Evolutionary conservation across 2,113 vertebrate genomes (phyloP).

Genomic region (Scortum barcoo): DNA sequence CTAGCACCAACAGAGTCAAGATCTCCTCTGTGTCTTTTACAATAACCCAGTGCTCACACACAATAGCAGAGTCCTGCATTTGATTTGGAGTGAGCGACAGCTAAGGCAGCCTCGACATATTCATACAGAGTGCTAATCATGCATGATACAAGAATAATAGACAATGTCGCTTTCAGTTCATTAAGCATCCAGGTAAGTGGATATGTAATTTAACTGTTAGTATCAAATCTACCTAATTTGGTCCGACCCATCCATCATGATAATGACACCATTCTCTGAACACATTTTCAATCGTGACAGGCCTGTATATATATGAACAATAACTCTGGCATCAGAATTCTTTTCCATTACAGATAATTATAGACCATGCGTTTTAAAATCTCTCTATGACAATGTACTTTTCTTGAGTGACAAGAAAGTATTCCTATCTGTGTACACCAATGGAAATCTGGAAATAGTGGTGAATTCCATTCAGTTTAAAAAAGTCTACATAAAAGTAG

Average conservation of each 20-base stretch:
- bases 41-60: constrained; percentile 53
- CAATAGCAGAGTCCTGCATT: constrained; percentile 48
- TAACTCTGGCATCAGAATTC: constrained; percentile 51
- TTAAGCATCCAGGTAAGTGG: constrained; percentile 81
- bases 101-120: constrained; percentile 55
- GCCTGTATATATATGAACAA: constrained; percentile 54
- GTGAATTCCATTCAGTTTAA: background rate
- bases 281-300: constrained; percentile 61
- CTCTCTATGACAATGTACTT: constrained; percentile 32
- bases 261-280: constrained; percentile 61
- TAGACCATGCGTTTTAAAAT: constrained; percentile 35
- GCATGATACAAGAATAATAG: constrained; percentile 79
- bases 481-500: constrained; percentile 11
- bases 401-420: constrained; percentile 59
- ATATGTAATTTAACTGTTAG: constrained; percentile 78
- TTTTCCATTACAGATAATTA: constrained; percentile 70
- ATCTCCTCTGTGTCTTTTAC: constrained; percentile 47
- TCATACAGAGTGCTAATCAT: constrained; percentile 75
- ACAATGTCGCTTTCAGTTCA: constrained; percentile 77
- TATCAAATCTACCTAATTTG: constrained; percentile 77
- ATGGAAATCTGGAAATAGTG: background rate
- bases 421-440: constrained; percentile 13
- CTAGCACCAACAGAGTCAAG: constrained; percentile 33
- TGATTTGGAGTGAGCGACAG: constrained; percentile 65
- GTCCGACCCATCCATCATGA: constrained; percentile 70